Percentiles rank a stretch among this genome's conserved stretches.
phyloP scores from a whole-genome alignment of 2,888 invertebrate species.

The Quadroppia sp. region DNA sequence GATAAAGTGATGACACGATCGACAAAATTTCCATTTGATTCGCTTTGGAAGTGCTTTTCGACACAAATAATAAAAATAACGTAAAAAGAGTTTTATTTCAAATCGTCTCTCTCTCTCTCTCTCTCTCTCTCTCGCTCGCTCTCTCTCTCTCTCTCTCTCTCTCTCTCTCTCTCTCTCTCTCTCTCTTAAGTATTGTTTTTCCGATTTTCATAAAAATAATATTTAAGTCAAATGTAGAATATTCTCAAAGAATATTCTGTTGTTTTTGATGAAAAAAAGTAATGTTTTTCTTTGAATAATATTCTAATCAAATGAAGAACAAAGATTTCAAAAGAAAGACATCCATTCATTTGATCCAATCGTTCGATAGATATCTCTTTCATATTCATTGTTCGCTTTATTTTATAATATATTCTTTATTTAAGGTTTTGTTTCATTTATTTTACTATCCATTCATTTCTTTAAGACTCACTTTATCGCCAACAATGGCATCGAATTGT shows the following conservation, averaged over 20 bases:
- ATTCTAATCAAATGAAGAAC: slow-evolving; percentile 13
- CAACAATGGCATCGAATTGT: background rate
- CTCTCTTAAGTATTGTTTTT: background rate
- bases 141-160: background rate
- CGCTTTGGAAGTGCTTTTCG: background rate
- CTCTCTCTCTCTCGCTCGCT: background rate
- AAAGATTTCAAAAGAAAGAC: background rate
- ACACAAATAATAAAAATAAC: background rate
- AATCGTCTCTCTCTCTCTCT: background rate
- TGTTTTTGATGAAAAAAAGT: background rate
- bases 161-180: background rate
- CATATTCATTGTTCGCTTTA: background rate
- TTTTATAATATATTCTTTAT: background rate
- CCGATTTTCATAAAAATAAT: background rate
- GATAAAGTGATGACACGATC: slow-evolving; percentile 21
- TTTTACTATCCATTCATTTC: too few relatives aligned
- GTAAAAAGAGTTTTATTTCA: background rate
- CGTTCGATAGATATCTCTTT: background rate
- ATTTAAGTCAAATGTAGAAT: background rate
- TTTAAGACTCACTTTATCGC: background rate
- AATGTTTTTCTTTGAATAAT: background rate
- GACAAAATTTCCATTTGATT: slow-evolving; percentile 28
- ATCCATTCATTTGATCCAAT: background rate
- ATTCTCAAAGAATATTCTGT: background rate
- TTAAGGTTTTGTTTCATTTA: slow-evolving; percentile 8